phyloP scores from a whole-genome alignment of 2,797 vertebrate species.

The Manis pentadactyla region DNA sequence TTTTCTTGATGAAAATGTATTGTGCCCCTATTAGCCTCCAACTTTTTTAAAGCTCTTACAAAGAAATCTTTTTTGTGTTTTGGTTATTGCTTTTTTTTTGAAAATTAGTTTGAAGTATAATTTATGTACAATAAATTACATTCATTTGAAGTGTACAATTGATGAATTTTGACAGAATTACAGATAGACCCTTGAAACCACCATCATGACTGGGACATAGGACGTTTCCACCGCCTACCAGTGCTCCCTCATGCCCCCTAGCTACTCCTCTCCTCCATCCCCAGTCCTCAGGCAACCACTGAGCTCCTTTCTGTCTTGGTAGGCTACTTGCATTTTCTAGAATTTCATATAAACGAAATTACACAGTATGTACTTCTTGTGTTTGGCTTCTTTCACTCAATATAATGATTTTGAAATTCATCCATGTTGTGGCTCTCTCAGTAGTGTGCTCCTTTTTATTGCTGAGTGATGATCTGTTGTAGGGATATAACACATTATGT shows the following conservation, averaged over 20 bases:
- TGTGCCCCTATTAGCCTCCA: background rate
- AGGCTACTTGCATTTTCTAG: background rate
- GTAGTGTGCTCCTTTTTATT: background rate
- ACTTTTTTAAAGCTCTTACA: background rate
- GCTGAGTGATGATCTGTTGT: background rate
- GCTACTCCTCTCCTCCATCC: fast-evolving
- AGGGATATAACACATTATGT: background rate
- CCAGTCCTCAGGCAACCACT: background rate
- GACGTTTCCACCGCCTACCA: background rate
- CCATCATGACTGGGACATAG: background rate
- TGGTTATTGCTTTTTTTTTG: background rate
- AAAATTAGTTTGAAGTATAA: background rate
- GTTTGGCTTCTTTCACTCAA: background rate
- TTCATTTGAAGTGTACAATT: background rate
- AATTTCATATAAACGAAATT: background rate
- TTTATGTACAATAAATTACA: background rate
- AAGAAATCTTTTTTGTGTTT: background rate
- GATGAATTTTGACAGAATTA: background rate
- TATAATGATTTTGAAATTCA: background rate
- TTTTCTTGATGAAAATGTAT: background rate
- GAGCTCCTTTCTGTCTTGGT: background rate
- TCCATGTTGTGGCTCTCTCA: background rate
- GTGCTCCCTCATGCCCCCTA: background rate
- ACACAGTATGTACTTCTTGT: background rate
- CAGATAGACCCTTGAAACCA: background rate